phyloP scores from a whole-genome alignment of 1,140 invertebrate species.

The Drosophila littoralis region DNA sequence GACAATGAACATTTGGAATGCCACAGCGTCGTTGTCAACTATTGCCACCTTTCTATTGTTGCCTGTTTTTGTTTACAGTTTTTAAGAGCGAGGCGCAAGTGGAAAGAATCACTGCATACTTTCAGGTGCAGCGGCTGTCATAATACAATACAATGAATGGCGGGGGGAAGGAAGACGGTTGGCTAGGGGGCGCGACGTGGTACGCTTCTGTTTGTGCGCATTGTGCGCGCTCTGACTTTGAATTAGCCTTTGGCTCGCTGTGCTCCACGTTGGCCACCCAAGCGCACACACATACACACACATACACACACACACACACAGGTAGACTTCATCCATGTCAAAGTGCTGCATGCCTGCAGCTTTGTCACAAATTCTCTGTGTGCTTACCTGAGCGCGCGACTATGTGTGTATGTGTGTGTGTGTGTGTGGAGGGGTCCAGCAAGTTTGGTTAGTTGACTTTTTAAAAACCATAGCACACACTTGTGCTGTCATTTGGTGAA shows the following conservation, averaged over 20 bases:
- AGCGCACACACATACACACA: neutral
- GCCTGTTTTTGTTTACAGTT: conserved; percentile 71
- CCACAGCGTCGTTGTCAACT: conserved; percentile 57
- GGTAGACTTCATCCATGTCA: conserved; percentile 17
- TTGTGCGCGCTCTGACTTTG: conserved; percentile 56
- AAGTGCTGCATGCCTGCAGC: conserved; percentile 35
- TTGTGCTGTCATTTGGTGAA: conserved; percentile 62
- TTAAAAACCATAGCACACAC: conserved; percentile 43
- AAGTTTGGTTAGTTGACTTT: conserved; percentile 64
- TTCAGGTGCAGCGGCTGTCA: conserved; percentile 75
- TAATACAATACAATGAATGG: conserved; percentile 65
- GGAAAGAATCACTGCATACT: conserved; percentile 69
- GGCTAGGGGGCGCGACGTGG: conserved; percentile 36
- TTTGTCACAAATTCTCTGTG: conserved; percentile 41
- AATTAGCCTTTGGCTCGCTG: conserved; percentile 57
- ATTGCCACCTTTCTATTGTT: conserved; percentile 59
- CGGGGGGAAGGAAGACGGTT: neutral
- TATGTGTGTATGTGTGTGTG: neutral
- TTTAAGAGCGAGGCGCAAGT: conserved; percentile 48
- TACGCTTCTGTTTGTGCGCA: conserved; percentile 40
- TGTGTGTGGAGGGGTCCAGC: conserved; percentile 38
- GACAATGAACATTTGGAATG: conserved; percentile 76
- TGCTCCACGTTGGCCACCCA: conserved; percentile 27
- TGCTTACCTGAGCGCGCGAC: neutral
- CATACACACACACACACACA: neutral